These are phyloP conservation scores for Pseudochromis fuscus DNA, from an alignment of 2,797 vertebrate species.

Conservation along the genomic window DNA sequence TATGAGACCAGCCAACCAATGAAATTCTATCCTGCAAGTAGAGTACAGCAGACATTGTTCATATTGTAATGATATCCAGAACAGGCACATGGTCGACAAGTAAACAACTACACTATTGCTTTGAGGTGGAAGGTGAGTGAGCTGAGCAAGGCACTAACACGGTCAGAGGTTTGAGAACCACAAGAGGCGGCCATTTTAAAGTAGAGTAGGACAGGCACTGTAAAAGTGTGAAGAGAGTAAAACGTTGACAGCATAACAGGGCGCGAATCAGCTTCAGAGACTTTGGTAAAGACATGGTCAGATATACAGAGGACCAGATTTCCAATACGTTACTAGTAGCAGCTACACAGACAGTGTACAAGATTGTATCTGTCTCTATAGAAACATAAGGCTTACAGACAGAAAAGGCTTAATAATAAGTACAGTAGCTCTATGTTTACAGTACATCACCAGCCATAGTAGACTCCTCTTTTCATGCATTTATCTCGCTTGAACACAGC, in stretches of 20 bases:
- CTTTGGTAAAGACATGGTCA: slow-evolving; percentile 50
- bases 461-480: slow-evolving; percentile 33
- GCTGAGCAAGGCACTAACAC: background rate
- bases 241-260: slow-evolving; percentile 30
- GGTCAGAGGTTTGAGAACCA: slow-evolving; percentile 15
- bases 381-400: slow-evolving; percentile 4
- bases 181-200: background rate
- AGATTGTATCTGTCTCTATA: background rate
- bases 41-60: slow-evolving; percentile 26
- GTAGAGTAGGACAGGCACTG: background rate
- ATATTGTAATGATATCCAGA: background rate
- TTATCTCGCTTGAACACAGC: slow-evolving; percentile 12
- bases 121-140: background rate
- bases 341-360: background rate
- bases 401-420: background rate
- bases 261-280: slow-evolving; percentile 33
- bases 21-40: background rate
- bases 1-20: background rate
- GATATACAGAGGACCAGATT: slow-evolving; percentile 9
- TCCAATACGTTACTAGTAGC: background rate
- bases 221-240: slow-evolving; percentile 7
- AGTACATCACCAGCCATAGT: slow-evolving; percentile 24
- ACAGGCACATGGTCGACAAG: background rate
- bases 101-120: background rate
- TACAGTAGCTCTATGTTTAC: slow-evolving; percentile 11